phyloP scores from a whole-genome alignment of 1,140 invertebrate genomes.

The Bradynema listronoti region DNA sequence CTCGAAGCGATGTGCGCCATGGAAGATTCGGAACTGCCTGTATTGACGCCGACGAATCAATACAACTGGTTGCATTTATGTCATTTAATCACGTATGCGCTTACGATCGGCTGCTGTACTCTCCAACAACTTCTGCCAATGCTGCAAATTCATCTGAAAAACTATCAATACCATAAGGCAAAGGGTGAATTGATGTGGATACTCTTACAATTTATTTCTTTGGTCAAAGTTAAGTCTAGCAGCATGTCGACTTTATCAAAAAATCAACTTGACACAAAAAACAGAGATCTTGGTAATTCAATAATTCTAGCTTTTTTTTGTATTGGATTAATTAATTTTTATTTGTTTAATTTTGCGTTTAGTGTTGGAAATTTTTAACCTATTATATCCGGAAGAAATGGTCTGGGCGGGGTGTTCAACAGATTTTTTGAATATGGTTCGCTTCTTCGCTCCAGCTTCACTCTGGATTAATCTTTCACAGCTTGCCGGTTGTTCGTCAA shows the following conservation, averaged over 20 bases:
- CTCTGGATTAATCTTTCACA: slow-evolving; percentile 39
- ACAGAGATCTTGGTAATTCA: slow-evolving; percentile 5
- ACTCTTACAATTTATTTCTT: slow-evolving; percentile 34
- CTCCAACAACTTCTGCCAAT: slow-evolving; percentile 23
- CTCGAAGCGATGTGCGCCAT: slow-evolving; percentile 45
- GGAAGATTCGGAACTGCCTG: slow-evolving; percentile 26
- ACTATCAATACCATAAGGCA: slow-evolving; percentile 26
- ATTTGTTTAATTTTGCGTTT: slow-evolving; percentile 11
- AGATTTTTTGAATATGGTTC: slow-evolving; percentile 31
- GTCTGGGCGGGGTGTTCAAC: slow-evolving; percentile 18
- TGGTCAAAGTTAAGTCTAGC: slow-evolving; percentile 14
- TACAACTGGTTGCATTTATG: slow-evolving; percentile 41
- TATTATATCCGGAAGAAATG: slow-evolving; percentile 36
- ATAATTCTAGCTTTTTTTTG: no score
- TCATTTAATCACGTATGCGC: slow-evolving; percentile 37
- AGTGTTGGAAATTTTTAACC: slow-evolving; percentile 40
- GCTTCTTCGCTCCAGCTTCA: slow-evolving; percentile 44
- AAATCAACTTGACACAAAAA: slow-evolving; percentile 8
- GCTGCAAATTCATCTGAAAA: slow-evolving; percentile 31
- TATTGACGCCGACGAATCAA: slow-evolving; percentile 28
- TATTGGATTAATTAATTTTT: no score
- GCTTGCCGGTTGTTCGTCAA: not conserved
- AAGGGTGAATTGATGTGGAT: slow-evolving; percentile 42
- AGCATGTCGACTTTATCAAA: not conserved
- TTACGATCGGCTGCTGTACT: slow-evolving; percentile 19